Percentiles rank a stretch among this genome's conserved stretches.
Evolutionary conservation across 2,113 vertebrate species (phyloP).

Genomic region (Oncorhynchus nerka): DNA sequence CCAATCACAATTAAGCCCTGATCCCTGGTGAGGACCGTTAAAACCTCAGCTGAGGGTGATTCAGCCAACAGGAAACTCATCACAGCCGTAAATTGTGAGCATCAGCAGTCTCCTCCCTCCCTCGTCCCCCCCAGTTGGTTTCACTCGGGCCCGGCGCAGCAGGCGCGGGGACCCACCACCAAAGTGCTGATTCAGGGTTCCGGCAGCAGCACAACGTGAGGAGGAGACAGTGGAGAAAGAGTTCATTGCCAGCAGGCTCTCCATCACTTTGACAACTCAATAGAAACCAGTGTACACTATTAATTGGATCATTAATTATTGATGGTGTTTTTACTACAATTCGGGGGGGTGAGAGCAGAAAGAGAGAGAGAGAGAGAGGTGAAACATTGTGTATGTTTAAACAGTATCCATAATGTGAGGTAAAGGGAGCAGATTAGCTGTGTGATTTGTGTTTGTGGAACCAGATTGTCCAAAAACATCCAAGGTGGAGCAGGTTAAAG

Average conservation of each 20-base stretch:
- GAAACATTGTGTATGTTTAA: conserved; percentile 57
- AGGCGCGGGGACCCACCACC: not conserved
- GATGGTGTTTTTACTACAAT: conserved; percentile 76
- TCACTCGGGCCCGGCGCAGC: conserved; percentile 11
- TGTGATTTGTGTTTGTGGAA: conserved; percentile 8
- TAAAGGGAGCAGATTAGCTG: not conserved
- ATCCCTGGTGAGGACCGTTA: conserved; percentile 40
- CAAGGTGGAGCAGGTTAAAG: not conserved
- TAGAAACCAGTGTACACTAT: conserved; percentile 84
- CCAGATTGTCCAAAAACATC: not conserved
- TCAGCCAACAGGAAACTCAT: conserved; percentile 68
- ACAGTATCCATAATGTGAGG: conserved; percentile 43
- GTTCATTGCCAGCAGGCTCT: conserved; percentile 64
- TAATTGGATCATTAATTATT: conserved; percentile 89
- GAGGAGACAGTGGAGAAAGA: conserved; percentile 54
- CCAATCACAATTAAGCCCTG: conserved; percentile 47
- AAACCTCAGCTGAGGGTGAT: conserved; percentile 25
- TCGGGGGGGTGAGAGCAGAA: conserved; percentile 25
- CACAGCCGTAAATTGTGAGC: conserved; percentile 64
- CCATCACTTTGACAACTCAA: conserved; percentile 84
- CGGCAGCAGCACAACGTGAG: conserved; percentile 30
- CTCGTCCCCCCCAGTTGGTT: conserved; percentile 21
- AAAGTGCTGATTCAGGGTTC: conserved; percentile 77
- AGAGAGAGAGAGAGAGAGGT: conserved; percentile 39
- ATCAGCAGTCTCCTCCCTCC: conserved; percentile 57